A percentile compares a stretch with the other conserved stretches of the same genome.
phyloP scores from a whole-genome alignment of 2,797 vertebrate species.

The Gymnopithys bicolor region DNA sequence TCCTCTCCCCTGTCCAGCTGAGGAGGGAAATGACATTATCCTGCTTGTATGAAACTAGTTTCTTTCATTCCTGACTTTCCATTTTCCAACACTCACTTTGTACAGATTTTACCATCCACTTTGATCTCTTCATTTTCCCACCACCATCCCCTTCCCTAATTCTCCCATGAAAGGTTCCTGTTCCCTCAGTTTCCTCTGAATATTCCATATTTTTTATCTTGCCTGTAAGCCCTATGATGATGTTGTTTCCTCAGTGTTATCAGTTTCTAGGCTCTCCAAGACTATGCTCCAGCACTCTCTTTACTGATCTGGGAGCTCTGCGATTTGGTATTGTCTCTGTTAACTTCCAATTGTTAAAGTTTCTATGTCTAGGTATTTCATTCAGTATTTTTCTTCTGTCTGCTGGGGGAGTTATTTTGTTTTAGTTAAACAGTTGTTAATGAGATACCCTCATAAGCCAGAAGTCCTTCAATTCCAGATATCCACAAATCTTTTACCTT shows the following conservation, averaged over 20 bases:
- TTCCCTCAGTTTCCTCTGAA: not conserved
- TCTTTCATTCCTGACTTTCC: not conserved
- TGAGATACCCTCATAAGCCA: not conserved
- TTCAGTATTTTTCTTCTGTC: not conserved
- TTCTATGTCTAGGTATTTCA: not conserved
- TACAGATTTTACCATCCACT: not conserved
- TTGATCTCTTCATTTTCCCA: not conserved
- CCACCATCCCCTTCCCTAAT: not conserved
- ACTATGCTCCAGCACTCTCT: not conserved
- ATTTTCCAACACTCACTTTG: not conserved
- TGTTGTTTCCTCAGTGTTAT: not conserved
- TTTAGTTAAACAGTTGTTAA: not conserved
- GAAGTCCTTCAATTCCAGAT: not conserved
- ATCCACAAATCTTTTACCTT: not conserved
- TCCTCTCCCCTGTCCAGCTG: not conserved
- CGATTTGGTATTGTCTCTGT: not conserved
- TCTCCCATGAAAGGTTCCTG: not conserved
- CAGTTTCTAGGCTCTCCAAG: not conserved
- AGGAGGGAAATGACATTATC: not conserved
- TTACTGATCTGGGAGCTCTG: not conserved
- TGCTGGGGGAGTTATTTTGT: not conserved
- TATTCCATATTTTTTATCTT: not conserved
- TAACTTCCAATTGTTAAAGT: not conserved
- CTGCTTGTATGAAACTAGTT: not conserved
- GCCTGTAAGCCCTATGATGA: not conserved